These are phyloP conservation scores for Erebia palarica DNA, from an alignment of 2,888 invertebrate species.

Conservation along the genomic window DNA sequence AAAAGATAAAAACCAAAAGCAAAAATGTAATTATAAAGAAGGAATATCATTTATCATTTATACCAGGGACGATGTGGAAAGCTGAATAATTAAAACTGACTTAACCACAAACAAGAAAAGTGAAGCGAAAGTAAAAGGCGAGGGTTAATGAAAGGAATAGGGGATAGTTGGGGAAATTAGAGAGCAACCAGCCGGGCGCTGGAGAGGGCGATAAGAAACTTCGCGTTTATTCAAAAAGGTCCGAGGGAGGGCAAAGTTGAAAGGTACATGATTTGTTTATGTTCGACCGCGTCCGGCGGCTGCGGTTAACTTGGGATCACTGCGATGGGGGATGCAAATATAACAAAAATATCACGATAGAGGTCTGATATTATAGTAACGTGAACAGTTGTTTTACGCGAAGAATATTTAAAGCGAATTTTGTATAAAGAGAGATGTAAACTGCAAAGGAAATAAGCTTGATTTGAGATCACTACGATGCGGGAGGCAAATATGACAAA, in stretches of 20 bases:
- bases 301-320: not conserved
- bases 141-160: slow-evolving; percentile 12
- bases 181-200: slow-evolving; percentile 17
- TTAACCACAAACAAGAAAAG: slow-evolving; percentile 11
- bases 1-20: no score
- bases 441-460: no score
- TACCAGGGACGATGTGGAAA: not conserved
- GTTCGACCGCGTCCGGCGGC: not conserved
- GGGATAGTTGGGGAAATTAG: slow-evolving; percentile 8
- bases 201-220: slow-evolving; percentile 27
- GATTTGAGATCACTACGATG: not conserved
- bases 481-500: not conserved
- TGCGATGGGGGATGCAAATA: not conserved
- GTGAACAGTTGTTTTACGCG: no score
- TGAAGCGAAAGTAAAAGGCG: not conserved
- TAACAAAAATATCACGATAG: not conserved
- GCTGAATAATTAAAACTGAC: not conserved
- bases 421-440: not conserved
- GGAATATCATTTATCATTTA: not conserved
- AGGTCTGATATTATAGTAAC: not conserved
- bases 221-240: slow-evolving; percentile 29
- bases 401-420: not conserved
- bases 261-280: slow-evolving; percentile 27
- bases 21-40: not conserved
- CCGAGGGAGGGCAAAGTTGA: slow-evolving; percentile 18